These are phyloP conservation scores for Epinephelus awoara DNA, from an alignment of 2,797 vertebrate species.

Conservation along the genomic window DNA sequence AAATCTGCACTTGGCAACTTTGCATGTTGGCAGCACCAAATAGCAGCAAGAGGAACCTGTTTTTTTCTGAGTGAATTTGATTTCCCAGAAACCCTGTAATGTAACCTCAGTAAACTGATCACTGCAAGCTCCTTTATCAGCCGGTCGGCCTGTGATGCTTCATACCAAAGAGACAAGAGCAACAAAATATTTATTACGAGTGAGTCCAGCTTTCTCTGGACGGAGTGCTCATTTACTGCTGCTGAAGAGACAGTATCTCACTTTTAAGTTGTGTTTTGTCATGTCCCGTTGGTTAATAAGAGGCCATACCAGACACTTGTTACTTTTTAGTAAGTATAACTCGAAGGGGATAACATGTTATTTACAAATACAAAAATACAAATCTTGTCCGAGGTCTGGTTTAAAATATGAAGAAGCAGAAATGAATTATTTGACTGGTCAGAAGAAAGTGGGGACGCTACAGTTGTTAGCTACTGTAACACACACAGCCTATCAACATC, in stretches of 20 bases:
- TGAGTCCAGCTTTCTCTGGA: constrained; percentile 28
- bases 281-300: constrained; percentile 22
- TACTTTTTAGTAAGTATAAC: constrained; percentile 4
- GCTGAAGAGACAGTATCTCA: constrained; percentile 21
- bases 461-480: constrained; percentile 28
- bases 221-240: constrained; percentile 18
- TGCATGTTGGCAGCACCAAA: constrained; percentile 53
- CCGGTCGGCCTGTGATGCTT: constrained; percentile 40
- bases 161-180: constrained; percentile 26
- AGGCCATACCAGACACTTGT: not conserved
- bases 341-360: not conserved
- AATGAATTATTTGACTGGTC: constrained; percentile 17
- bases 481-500: not conserved
- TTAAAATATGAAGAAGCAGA: constrained; percentile 21
- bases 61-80: constrained; percentile 43
- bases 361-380: not conserved
- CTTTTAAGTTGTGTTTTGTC: constrained; percentile 20
- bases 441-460: constrained; percentile 6
- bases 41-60: constrained; percentile 25
- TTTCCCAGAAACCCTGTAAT: constrained; percentile 43
- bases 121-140: constrained; percentile 30
- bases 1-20: constrained; percentile 64
- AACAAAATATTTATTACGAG: constrained; percentile 32
- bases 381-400: not conserved
- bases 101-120: constrained; percentile 48